phyloP scores from a whole-genome alignment of 2,888 invertebrate genomes.

The Aporophyla lueneburgensis region DNA sequence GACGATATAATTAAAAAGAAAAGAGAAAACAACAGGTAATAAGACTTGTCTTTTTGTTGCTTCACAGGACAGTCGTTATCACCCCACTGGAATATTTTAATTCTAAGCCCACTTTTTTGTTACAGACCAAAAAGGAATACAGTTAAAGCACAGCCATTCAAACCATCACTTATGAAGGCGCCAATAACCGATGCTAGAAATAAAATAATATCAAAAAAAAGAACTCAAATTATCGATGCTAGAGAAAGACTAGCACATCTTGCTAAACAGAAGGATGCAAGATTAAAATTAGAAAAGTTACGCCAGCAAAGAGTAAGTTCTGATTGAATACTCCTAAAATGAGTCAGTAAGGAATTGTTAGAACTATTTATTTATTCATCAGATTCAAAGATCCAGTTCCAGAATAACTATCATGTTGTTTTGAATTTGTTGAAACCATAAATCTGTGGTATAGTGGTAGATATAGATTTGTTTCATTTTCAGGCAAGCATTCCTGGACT shows the following conservation, averaged over 20 bases:
- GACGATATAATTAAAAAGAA: slow-evolving; percentile 89
- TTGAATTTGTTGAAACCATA: not conserved
- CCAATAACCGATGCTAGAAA: slow-evolving; percentile 93
- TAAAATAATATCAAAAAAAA: slow-evolving; percentile 95
- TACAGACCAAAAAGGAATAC: slow-evolving; percentile 66
- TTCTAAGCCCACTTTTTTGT: not conserved
- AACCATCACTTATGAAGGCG: slow-evolving; percentile 58
- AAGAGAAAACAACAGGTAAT: slow-evolving; percentile 78
- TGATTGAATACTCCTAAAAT: not conserved
- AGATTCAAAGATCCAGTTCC: not conserved
- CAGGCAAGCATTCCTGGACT: slow-evolving; percentile 68
- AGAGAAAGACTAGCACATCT: slow-evolving; percentile 95
- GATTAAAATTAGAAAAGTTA: slow-evolving; percentile 93
- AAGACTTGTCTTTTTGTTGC: not conserved
- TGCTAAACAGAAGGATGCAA: slow-evolving; percentile 94
- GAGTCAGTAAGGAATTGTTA: not conserved
- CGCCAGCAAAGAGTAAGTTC: slow-evolving; percentile 86
- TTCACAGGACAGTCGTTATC: too few relatives aligned
- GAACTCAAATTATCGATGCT: slow-evolving; percentile 94
- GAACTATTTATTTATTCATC: not conserved
- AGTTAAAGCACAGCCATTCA: slow-evolving; percentile 46
- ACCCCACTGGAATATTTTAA: not conserved
- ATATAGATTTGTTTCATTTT: slow-evolving; percentile 7
- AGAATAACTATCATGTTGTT: not conserved
- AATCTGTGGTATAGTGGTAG: not conserved